A percentile compares a stretch with the other conserved stretches of the same genome.
Conservation (phyloP, 2,797 vertebrate genomes). For the Steatocranus sp. region DNA sequence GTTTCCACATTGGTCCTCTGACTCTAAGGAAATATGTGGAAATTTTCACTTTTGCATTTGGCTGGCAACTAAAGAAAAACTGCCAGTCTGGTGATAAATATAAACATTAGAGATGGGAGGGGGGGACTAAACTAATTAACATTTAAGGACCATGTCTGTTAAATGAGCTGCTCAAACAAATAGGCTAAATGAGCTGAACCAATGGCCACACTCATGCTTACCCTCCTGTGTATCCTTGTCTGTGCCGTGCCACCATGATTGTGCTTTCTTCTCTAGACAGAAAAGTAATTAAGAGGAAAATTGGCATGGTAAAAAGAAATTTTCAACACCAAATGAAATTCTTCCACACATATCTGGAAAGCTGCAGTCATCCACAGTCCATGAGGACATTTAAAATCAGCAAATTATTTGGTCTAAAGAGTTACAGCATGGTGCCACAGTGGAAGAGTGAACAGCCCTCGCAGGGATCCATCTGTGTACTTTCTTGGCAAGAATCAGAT, state of each 20-base stretch:
- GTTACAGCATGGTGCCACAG: not conserved
- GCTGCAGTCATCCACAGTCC: not conserved
- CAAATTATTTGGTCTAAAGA: not conserved
- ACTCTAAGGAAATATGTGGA: conserved; percentile 12
- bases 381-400: not conserved
- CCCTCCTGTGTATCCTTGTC: not conserved
- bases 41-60: conserved; percentile 5
- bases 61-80: conserved; percentile 26
- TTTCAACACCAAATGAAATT: not conserved
- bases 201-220: not conserved
- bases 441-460: not conserved
- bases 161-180: conserved; percentile 65
- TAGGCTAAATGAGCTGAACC: conserved; percentile 44
- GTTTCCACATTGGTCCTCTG: conserved; percentile 3
- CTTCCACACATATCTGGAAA: not conserved
- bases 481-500: not conserved
- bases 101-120: conserved; percentile 59
- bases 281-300: not conserved
- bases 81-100: conserved; percentile 70
- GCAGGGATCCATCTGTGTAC: not conserved
- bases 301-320: not conserved
- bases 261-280: conserved; percentile 1
- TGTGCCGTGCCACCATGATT: not conserved
- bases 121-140: conserved; percentile 63
- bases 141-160: conserved; percentile 55